Evolutionary conservation across 37 sponge, comb jelly and placozoan species (phyloP).

Genomic region (Amphimedon queenslandica): DNA sequence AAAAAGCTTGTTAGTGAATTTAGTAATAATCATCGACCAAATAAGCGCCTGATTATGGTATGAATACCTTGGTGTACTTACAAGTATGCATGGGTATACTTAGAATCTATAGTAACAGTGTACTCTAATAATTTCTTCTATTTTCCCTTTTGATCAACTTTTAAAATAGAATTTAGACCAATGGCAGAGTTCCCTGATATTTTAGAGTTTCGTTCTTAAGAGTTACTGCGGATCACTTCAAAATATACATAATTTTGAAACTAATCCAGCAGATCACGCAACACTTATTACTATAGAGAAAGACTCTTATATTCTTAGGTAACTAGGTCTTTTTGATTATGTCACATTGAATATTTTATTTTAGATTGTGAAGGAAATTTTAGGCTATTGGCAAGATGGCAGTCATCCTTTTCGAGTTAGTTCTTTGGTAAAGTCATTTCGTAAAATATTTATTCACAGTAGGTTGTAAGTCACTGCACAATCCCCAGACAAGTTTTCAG

Average conservation of each 20-base stretch:
- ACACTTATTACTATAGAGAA: slow-evolving; percentile 34
- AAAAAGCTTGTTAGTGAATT: slow-evolving; percentile 38
- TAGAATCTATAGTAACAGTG: too few species aligned
- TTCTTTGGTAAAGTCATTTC: background rate
- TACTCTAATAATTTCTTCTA: too few species aligned
- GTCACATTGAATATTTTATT: too few species aligned
- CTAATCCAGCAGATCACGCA: slow-evolving; percentile 2
- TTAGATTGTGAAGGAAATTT: slow-evolving; percentile 40
- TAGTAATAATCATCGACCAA: too few species aligned
- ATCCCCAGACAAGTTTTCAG: too few species aligned
- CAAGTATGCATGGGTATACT: too few species aligned
- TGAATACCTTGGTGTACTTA: too few species aligned
- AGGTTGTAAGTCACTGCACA: slow-evolving; percentile 19
- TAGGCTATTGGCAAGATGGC: too few species aligned
- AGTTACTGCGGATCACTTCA: slow-evolving; percentile 39
- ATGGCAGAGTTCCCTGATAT: slow-evolving; percentile 27
- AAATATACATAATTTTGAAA: slow-evolving; percentile 23
- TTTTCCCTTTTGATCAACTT: background rate
- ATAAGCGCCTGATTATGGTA: too few species aligned
- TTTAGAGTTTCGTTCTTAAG: slow-evolving; percentile 37
- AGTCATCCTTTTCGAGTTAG: too few species aligned
- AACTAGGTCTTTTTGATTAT: too few species aligned
- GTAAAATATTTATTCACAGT: background rate
- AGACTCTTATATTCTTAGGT: slow-evolving; percentile 34
- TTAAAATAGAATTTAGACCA: slow-evolving; percentile 38